Evolutionary conservation across 2,888 invertebrate genomes (phyloP), one percentile per base, ranked within the genome.

Genomic region (Entomobrya proxima): DNA sequence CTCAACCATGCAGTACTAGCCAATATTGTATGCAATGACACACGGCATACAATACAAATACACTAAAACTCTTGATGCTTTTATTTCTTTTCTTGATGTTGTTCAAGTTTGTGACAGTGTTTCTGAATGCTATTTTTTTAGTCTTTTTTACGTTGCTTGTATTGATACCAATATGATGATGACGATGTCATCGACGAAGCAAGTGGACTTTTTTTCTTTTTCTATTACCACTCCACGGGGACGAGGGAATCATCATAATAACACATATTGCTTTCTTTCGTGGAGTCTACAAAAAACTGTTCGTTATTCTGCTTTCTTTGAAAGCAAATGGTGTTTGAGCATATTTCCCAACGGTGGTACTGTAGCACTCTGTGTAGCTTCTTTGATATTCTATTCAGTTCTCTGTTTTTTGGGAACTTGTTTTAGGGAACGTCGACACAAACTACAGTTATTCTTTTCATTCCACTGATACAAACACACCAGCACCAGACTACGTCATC

Each of bases 321-420:
- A 64, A 69, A 82, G 9, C 44, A 13, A 75, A 11, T 7, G 37
- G 50, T 61, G 61, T 44, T 74, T 76, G 13, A 24, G 64, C 67
- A 76, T 83, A 83, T 83, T 83, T 75, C 83, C 83, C 76, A 76
- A 44, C 27, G 83, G 83, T 52, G 32, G 75, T 30, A 27, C 35
- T 47, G 47, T 24, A 32, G 37, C 50, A 55, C 4, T 75, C 76
- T 27, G 47, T 69, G 75, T 82, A 61, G 75, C 64, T 64, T 74
- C 50, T 35, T 74, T 74, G 15, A 50, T 74, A 50, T 50, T 52
- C 30, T 44, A 2, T 21, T 37, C 67, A 37, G 7, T 40, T 40
- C 13, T 69, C 44, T 27, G n/a, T n/a, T n/a, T n/a, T n/a, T n/a
- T n/a, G n/a, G n/a, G n/a, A n/a, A n/a, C n/a, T n/a, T n/a, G n/a